phyloP scores from a whole-genome alignment of 2,888 invertebrate genomes.

The Tethea ocularis region DNA sequence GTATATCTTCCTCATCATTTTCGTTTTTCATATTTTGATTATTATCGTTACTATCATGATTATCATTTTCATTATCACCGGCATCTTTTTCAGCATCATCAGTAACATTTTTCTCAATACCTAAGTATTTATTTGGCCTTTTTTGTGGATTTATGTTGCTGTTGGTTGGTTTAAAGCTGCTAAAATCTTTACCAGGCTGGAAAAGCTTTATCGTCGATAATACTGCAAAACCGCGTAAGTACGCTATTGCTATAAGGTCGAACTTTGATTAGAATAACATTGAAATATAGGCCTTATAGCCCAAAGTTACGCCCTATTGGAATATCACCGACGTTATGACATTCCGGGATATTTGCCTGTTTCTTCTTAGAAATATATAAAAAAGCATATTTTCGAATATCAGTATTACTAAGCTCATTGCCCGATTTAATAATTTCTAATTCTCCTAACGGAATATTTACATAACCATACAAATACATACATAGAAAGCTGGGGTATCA shows the following conservation, averaged over 20 bases:
- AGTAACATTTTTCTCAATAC: constrained; percentile 22
- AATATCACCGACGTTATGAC: no score
- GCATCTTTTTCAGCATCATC: constrained; percentile 11
- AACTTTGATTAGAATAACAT: no score
- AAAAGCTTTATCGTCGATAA: no score
- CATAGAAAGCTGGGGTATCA: no score
- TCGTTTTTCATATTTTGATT: neutral
- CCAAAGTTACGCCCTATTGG: no score
- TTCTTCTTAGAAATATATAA: constrained; percentile 47
- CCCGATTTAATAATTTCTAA: neutral
- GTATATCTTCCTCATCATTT: neutral
- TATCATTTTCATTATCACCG: no score
- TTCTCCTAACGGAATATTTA: constrained; percentile 23
- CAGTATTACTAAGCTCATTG: constrained; percentile 39
- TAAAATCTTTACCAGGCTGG: constrained; percentile 39
- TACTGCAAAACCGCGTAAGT: no score
- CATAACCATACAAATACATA: no score
- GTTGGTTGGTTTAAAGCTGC: constrained; percentile 15
- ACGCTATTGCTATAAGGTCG: no score
- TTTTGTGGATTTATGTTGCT: constrained; percentile 27
- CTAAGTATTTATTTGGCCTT: constrained; percentile 50
- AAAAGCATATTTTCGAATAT: constrained; percentile 64
- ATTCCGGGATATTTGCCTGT: constrained; percentile 37
- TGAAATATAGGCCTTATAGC: no score
- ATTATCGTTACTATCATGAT: constrained; percentile 12